A percentile compares a stretch with the other conserved stretches of the same genome.
phyloP scores from a whole-genome alignment of 1,140 invertebrate genomes.

The Calliopsis andreniformis region DNA sequence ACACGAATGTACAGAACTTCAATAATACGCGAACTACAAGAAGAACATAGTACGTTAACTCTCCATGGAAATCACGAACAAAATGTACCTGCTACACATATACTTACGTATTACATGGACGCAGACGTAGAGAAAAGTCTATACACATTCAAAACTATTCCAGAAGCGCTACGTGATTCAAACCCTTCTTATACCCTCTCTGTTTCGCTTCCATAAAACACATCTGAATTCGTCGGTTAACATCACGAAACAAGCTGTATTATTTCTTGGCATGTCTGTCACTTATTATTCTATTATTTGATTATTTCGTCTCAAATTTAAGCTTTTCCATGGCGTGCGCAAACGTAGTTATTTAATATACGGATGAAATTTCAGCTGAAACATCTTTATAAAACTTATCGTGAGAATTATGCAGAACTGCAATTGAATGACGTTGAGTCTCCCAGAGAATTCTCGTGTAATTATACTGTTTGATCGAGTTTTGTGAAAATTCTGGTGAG shows the following conservation, averaged over 20 bases:
- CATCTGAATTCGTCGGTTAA: conserved; percentile 45
- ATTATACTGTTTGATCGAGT: conserved; percentile 19
- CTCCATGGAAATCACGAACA: conserved; percentile 45
- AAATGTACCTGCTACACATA: neutral
- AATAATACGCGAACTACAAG: conserved; percentile 29
- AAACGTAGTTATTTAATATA: conserved; percentile 29
- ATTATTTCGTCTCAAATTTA: conserved; percentile 42
- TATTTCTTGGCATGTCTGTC: conserved; percentile 12
- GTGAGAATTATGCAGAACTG: conserved; percentile 42
- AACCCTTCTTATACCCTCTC: too few species aligned
- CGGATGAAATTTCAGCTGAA: conserved; percentile 11
- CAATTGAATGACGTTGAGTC: neutral
- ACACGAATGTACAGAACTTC: conserved; percentile 19
- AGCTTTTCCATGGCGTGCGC: conserved; percentile 33
- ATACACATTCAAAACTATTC: conserved; percentile 18
- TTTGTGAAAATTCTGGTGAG: too few species aligned
- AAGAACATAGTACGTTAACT: conserved; percentile 29
- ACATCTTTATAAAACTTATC: conserved; percentile 29
- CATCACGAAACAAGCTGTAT: conserved; percentile 20
- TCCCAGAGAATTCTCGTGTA: neutral
- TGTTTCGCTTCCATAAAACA: conserved; percentile 41
- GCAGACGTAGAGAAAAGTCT: neutral
- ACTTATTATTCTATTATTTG: conserved; percentile 51
- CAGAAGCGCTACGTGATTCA: conserved; percentile 11
- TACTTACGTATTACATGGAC: neutral